These are phyloP conservation scores for Trachythela sp. DNA, from an alignment of 64 coral and sea anemone species.

Conservation along the genomic window DNA sequence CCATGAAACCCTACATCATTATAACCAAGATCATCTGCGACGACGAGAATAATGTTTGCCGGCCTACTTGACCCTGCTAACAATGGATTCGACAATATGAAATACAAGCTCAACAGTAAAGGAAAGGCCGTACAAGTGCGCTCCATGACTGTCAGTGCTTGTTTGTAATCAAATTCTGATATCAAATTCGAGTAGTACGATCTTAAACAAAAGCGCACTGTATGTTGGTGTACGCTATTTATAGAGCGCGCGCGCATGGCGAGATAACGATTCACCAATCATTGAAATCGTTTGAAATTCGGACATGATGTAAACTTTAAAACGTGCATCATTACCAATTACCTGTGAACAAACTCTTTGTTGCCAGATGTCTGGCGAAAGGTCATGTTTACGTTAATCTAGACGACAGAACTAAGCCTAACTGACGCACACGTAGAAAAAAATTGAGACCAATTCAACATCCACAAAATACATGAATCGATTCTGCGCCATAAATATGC, in stretches of 20 bases:
- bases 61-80: neutral
- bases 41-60: neutral
- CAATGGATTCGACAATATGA: neutral
- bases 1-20: conserved; percentile 6
- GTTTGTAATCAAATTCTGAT: neutral
- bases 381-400: neutral
- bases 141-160: neutral
- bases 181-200: neutral
- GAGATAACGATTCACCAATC: neutral
- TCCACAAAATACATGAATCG: neutral
- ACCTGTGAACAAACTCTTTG: neutral
- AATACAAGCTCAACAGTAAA: neutral
- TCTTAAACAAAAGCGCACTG: neutral
- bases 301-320: neutral
- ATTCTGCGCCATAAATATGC: neutral
- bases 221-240: neutral
- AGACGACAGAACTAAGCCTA: neutral
- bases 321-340: neutral
- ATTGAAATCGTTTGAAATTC: neutral
- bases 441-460: neutral
- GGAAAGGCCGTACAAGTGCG: neutral
- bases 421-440: neutral
- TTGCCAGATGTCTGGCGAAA: neutral
- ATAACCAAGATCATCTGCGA: conserved; percentile 5
- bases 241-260: neutral